These are phyloP conservation scores for Amphibalanus amphitrite DNA, from an alignment of 1,140 invertebrate species.

Conservation along the genomic window DNA sequence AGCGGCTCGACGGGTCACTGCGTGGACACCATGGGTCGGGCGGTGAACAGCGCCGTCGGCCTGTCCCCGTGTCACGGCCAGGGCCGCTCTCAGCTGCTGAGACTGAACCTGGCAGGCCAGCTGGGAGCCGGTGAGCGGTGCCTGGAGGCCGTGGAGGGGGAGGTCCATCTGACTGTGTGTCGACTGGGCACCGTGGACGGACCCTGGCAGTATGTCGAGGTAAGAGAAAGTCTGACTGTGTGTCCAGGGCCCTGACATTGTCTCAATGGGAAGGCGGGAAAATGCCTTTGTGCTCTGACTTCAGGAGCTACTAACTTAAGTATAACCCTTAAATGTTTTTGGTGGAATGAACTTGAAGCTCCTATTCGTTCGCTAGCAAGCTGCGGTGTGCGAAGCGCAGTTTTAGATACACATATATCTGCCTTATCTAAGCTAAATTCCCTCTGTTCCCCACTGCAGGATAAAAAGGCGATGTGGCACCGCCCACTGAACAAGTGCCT, in stretches of 20 bases:
- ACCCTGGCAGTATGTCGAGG: conserved; percentile 70
- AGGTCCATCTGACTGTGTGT: not conserved
- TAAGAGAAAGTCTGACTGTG: not conserved
- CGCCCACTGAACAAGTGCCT: too few species aligned
- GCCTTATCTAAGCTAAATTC: too few species aligned
- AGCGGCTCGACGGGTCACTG: not conserved
- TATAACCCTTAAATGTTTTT: too few species aligned
- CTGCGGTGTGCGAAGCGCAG: too few species aligned
- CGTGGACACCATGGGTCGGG: not conserved
- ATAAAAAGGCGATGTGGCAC: too few species aligned
- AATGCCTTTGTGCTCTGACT: too few species aligned
- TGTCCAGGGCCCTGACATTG: conserved; percentile 69
- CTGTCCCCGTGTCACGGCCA: conserved; percentile 7
- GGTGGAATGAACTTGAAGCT: too few species aligned
- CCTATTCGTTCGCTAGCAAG: too few species aligned
- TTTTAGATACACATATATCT: too few species aligned
- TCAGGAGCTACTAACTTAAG: too few species aligned
- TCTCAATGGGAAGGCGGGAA: conserved; percentile 33
- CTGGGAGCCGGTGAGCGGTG: conserved; percentile 11
- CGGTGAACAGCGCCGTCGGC: not conserved
- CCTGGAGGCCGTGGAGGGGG: conserved; percentile 1
- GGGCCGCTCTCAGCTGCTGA: conserved; percentile 11
- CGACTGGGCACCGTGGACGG: conserved; percentile 75
- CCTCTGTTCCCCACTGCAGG: too few species aligned
- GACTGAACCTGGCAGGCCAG: conserved; percentile 12